Conservation (phyloP, 2,113 vertebrate genomes). For the Lepisosteus osseus region DNA sequence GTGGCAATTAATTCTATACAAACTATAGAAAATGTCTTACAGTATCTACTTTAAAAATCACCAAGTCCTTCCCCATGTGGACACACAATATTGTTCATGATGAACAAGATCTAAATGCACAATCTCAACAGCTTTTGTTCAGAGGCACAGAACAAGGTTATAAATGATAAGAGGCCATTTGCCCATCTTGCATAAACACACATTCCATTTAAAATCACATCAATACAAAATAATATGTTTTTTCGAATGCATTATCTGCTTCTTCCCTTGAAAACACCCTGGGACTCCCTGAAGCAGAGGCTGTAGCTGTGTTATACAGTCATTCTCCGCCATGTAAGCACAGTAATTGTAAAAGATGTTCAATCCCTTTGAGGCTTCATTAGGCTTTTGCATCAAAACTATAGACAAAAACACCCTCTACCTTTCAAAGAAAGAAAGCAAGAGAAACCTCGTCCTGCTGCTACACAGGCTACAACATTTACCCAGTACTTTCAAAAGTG, state of each 20-base stretch:
- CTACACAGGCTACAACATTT: constrained; percentile 31
- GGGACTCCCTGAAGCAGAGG: background rate
- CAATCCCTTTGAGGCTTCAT: constrained; percentile 58
- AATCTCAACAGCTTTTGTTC: background rate
- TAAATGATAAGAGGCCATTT: no score
- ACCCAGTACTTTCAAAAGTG: constrained; percentile 45
- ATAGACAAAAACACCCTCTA: constrained; percentile 40
- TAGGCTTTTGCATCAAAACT: constrained; percentile 48
- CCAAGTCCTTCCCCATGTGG: no score
- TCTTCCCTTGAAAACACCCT: background rate
- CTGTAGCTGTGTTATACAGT: constrained; percentile 22
- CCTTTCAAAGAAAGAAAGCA: constrained; percentile 14
- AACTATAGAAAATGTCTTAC: no score
- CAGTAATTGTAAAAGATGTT: constrained; percentile 41
- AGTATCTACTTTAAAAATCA: no score
- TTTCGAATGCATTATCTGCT: background rate
- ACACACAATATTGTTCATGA: no score
- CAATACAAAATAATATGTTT: background rate
- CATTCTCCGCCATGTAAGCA: constrained; percentile 32
- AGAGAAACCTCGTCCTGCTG: constrained; percentile 22
- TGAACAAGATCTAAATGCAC: constrained; percentile 6
- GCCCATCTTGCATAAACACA: no score
- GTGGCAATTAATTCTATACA: no score
- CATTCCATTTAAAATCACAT: no score
- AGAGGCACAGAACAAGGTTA: no score